Conservation (phyloP, 2,888 invertebrate genomes). For the Adineta ricciae region DNA sequence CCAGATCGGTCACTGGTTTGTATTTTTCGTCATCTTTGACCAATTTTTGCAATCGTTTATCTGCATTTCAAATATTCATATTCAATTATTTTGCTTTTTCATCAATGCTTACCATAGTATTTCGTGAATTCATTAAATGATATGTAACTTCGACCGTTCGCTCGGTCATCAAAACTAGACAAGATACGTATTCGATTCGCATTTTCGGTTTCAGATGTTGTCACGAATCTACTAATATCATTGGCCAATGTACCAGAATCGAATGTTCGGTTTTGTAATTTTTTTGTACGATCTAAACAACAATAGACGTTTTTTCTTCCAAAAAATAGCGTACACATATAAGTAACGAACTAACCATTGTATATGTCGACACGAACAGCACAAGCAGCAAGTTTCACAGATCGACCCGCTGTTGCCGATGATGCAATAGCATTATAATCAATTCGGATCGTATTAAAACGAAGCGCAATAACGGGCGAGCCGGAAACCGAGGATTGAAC, state of each 20-base stretch:
- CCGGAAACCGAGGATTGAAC: background rate
- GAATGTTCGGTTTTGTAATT: constrained; percentile 11
- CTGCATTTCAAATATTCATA: background rate
- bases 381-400: background rate
- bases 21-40: background rate
- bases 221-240: background rate
- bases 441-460: background rate
- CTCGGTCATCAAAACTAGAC: background rate
- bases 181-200: background rate
- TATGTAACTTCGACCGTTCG: background rate
- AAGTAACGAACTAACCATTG: background rate
- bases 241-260: background rate
- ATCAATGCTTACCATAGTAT: background rate
- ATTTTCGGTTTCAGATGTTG: background rate
- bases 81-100: background rate
- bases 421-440: background rate
- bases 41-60: background rate
- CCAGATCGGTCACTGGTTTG: background rate
- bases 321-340: background rate
- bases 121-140: background rate
- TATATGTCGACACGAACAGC: background rate
- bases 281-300: background rate
- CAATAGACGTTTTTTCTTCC: background rate
- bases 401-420: background rate
- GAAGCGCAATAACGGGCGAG: background rate